A percentile compares a stretch with the other conserved stretches of the same genome.
phyloP scores from a whole-genome alignment of 2,113 vertebrate species.

The Naja naja region DNA sequence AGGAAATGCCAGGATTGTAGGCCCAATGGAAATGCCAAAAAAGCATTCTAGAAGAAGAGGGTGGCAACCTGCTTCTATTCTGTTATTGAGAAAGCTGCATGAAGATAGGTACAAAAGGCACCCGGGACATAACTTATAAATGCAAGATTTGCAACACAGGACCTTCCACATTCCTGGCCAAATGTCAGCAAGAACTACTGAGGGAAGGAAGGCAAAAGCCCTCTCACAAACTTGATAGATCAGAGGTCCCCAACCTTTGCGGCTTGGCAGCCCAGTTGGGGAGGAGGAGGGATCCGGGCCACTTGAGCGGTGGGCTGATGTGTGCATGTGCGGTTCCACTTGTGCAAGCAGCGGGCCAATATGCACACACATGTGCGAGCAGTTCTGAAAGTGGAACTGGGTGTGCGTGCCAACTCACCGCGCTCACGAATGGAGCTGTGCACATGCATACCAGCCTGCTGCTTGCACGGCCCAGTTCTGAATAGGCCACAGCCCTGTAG shows the following conservation, averaged over 20 bases:
- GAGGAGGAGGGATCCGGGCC: no score
- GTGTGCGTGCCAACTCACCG: background rate
- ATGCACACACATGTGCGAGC: background rate
- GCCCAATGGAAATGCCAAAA: background rate
- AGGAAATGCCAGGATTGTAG: background rate
- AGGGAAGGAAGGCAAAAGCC: background rate
- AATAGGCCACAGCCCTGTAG: background rate
- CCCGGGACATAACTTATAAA: background rate
- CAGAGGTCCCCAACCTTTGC: background rate
- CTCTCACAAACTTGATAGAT: background rate
- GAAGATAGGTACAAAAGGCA: background rate
- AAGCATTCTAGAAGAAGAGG: background rate
- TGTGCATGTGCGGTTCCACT: background rate
- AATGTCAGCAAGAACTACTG: background rate
- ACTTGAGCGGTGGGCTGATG: background rate
- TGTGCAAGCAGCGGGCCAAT: background rate
- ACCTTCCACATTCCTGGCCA: background rate
- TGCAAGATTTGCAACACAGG: background rate
- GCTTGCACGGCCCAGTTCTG: background rate
- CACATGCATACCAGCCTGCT: rapidly evolving
- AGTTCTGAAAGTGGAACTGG: background rate
- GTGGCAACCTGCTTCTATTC: background rate
- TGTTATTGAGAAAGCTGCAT: background rate
- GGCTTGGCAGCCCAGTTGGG: background rate
- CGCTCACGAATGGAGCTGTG: background rate